Evolutionary conservation across 1,140 invertebrate species (phyloP), one percentile per base, ranked within the genome.

Genomic region (Gonatopus flavifemur): DNA sequence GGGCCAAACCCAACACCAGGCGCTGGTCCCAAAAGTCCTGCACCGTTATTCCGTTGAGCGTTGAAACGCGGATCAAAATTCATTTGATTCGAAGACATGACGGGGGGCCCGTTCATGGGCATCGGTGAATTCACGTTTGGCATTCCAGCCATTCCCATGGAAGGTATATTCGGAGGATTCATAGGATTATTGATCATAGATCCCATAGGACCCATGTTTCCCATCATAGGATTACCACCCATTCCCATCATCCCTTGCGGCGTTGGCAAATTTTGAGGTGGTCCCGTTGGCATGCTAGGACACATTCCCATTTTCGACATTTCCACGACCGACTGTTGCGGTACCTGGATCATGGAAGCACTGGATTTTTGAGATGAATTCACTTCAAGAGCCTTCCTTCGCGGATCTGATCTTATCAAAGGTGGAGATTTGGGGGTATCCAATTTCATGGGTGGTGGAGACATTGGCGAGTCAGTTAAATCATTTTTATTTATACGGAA

Each of bases 401-500:
- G 72, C 10, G 83, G 83, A 64, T 84, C 82, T 3, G 76, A 56
- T 31, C 76, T 80, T 44, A 69, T 69, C 60, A 51, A 64, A 0
- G 70, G 76, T 32, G 73, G 74, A 0, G 74, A 76, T 43, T 76
- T 78, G 0, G 74, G 73, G 1, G 65, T 69, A 2, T 76, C 75
- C 3, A 62, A 50, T 22, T 67, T 67, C 4, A 69, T 44, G 3
- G 72, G 71, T 21, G 73, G 70, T 0, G 76, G 76, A 1, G 73
- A 74, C 70, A 78, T 77, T 8, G 73, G 69, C 2, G 76, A 72
- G 54, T 78, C 76, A 1, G 76, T 66, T 12, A 74, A 15, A 20
- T 87, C 85, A 9, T 82, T 78, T 25, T 81, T 73, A 3, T 79
- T 78, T 30, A 87, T 64, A 32, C 87, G 80, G 63, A 90, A 88